Evolutionary conservation across 2,797 vertebrate species (phyloP).

Genomic region (Anolis apletophallus): DNA sequence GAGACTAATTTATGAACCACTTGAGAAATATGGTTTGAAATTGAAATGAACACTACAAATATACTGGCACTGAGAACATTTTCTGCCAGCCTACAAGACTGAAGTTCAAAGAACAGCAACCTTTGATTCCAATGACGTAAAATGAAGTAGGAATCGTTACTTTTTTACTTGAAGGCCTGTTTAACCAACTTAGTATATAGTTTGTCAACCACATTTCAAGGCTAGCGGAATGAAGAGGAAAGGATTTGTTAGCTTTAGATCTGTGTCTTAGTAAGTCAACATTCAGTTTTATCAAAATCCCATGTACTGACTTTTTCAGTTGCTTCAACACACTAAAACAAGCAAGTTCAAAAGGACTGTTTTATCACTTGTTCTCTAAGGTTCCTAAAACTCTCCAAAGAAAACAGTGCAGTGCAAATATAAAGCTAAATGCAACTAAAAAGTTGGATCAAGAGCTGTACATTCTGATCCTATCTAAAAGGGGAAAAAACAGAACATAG

Average conservation of each 20-base stretch:
- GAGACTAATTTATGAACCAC: neutral
- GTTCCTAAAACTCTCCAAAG: neutral
- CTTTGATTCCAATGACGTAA: slow-evolving; percentile 4
- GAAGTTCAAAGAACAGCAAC: slow-evolving; percentile 13
- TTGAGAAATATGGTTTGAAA: neutral
- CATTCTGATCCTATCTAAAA: neutral
- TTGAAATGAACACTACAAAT: neutral
- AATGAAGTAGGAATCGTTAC: slow-evolving; percentile 6
- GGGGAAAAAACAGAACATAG: neutral
- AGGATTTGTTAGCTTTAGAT: neutral
- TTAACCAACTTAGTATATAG: neutral
- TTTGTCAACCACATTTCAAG: neutral
- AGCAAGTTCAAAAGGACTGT: neutral
- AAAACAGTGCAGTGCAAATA: neutral
- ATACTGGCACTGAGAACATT: neutral
- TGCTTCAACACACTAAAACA: neutral
- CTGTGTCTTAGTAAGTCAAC: neutral
- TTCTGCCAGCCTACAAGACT: neutral
- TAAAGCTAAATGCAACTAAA: neutral
- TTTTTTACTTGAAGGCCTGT: slow-evolving; percentile 25
- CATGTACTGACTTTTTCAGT: neutral
- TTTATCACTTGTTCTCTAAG: no score
- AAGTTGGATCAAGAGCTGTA: neutral
- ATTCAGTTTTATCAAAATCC: neutral
- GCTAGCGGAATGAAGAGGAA: slow-evolving; percentile 12